Conservation (phyloP, 2,113 vertebrate genomes). For the Aramus guarauna region DNA sequence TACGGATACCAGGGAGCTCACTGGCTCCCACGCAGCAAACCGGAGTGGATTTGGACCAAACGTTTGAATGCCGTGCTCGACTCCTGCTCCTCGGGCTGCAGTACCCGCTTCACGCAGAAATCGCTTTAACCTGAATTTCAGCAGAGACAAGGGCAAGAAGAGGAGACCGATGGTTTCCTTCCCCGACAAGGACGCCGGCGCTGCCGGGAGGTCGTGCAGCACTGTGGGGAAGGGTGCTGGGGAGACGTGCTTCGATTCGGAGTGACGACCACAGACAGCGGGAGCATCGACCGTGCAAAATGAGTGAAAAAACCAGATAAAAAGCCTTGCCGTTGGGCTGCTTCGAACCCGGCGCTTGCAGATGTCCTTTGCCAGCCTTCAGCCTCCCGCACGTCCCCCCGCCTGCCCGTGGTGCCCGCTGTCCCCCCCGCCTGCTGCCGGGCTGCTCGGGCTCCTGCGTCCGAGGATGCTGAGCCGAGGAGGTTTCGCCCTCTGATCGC, state of each 20-base stretch:
- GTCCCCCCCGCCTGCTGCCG: neutral
- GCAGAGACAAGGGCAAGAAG: neutral
- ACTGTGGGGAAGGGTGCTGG: neutral
- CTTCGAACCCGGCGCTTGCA: rapidly evolving
- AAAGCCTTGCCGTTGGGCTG: rapidly evolving
- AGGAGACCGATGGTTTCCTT: neutral
- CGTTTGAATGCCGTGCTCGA: rapidly evolving
- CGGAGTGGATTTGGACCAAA: rapidly evolving
- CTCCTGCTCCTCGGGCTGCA: neutral
- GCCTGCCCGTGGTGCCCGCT: too few relatives aligned
- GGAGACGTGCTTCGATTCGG: rapidly evolving
- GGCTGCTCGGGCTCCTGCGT: neutral
- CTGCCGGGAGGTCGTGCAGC: neutral
- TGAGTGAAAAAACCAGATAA: neutral
- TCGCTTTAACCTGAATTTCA: neutral
- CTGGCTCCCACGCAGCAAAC: neutral
- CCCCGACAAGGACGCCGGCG: neutral
- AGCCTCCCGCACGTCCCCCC: too few relatives aligned
- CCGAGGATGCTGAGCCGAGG: neutral
- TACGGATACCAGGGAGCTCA: rapidly evolving
- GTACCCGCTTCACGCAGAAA: rapidly evolving
- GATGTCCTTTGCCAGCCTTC: neutral
- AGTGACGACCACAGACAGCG: rapidly evolving
- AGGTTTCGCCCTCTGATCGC: rapidly evolving
- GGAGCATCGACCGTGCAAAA: neutral